Conservation (phyloP, 1,140 invertebrate genomes). For the Berghia stephanieae region DNA sequence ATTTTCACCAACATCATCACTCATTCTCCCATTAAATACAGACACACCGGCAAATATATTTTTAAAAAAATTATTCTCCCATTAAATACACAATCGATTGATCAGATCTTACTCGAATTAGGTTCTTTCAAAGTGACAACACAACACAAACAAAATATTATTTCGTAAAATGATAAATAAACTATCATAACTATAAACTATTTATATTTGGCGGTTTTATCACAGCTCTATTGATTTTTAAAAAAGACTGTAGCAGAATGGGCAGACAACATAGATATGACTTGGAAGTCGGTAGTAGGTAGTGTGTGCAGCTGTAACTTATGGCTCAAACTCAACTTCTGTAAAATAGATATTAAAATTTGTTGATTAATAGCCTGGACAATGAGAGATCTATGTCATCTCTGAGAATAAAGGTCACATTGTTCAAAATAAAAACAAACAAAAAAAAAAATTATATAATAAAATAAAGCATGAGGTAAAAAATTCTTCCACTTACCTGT, state of each 20-base stretch:
- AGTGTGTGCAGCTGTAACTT: background rate
- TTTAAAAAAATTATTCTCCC: too few species aligned
- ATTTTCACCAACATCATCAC: too few species aligned
- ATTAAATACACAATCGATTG: too few species aligned
- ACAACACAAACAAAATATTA: too few species aligned
- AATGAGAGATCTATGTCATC: too few species aligned
- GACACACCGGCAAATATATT: too few species aligned
- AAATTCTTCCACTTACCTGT: background rate
- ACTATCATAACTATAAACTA: background rate
- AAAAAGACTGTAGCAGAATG: background rate
- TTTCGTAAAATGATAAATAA: background rate
- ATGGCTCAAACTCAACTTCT: slow-evolving; percentile 33
- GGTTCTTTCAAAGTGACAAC: too few species aligned
- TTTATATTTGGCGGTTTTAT: background rate
- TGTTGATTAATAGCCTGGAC: slow-evolving; percentile 12
- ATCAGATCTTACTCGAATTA: too few species aligned
- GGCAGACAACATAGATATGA: slow-evolving; percentile 31
- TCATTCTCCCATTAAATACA: too few species aligned
- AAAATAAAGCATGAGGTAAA: background rate
- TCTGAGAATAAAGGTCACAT: too few species aligned
- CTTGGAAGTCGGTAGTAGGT: background rate
- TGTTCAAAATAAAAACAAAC: background rate
- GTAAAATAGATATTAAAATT: slow-evolving; percentile 32
- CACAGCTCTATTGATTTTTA: background rate
- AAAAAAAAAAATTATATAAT: background rate